Evolutionary conservation across 2,113 vertebrate species (phyloP).

Genomic region (Triplophysa rosa): DNA sequence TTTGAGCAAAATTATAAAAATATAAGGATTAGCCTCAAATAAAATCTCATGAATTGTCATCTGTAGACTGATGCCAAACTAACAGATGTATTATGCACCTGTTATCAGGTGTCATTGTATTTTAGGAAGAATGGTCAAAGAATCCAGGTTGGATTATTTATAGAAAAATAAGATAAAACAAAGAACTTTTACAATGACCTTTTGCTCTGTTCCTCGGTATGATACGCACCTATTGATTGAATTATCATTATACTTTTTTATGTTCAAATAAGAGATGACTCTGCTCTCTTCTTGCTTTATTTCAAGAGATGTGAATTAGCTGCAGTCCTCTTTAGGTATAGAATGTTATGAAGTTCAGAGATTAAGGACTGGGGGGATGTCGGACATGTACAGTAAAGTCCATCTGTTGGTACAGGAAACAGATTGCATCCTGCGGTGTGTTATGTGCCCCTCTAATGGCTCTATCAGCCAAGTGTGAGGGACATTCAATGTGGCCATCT

Average conservation of each 20-base stretch:
- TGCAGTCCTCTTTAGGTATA: background rate
- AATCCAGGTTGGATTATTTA: too few species aligned
- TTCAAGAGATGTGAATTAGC: background rate
- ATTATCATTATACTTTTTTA: background rate
- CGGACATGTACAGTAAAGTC: slow-evolving; percentile 57
- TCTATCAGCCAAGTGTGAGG: slow-evolving; percentile 48
- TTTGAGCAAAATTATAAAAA: too few species aligned
- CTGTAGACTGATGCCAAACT: too few species aligned
- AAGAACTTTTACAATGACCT: too few species aligned
- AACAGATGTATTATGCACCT: too few species aligned
- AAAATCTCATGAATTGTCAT: too few species aligned
- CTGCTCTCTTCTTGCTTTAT: background rate
- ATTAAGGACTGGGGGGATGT: slow-evolving; percentile 52
- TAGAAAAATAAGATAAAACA: too few species aligned
- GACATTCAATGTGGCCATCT: slow-evolving; percentile 8
- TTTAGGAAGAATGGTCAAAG: too few species aligned
- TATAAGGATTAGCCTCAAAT: too few species aligned
- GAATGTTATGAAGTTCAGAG: background rate
- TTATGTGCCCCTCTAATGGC: slow-evolving; percentile 60
- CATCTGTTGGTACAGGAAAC: slow-evolving; percentile 79
- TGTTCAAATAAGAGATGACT: background rate
- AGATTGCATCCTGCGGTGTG: slow-evolving; percentile 61
- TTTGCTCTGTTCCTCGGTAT: too few species aligned
- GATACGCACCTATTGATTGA: background rate
- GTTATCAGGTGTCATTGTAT: too few species aligned